A percentile compares a stretch with the other conserved stretches of the same genome.
phyloP scores from a whole-genome alignment of 2,888 invertebrate genomes.

The Spisula subtruncata region DNA sequence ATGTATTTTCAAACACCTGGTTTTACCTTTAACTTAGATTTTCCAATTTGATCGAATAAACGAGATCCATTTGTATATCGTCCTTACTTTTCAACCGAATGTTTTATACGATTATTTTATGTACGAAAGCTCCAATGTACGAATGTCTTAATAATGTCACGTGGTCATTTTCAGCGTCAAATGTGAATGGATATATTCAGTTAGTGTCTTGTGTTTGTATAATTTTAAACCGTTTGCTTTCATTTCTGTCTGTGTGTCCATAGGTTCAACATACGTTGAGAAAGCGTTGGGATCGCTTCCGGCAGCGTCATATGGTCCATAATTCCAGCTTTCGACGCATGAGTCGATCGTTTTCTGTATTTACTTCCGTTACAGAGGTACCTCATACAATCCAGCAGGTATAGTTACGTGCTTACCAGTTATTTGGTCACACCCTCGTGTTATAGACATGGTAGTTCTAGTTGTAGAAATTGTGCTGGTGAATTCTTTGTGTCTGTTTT shows the following conservation, averaged over 20 bases:
- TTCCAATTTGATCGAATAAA: not conserved
- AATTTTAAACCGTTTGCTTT: not conserved
- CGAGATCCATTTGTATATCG: not conserved
- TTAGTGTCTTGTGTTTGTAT: not conserved
- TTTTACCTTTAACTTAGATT: too few species aligned
- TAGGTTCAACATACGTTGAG: constrained; percentile 78
- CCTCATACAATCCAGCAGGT: constrained; percentile 60
- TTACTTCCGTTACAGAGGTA: constrained; percentile 83
- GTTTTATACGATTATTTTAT: not conserved
- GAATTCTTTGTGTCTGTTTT: not conserved
- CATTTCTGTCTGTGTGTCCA: constrained; percentile 41
- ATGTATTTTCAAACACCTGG: too few species aligned
- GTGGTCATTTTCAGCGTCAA: not conserved
- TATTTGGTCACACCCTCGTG: not conserved
- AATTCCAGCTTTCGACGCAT: constrained; percentile 79
- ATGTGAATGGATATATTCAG: not conserved
- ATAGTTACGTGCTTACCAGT: constrained; percentile 6
- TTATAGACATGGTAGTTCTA: not conserved
- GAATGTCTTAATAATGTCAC: not conserved
- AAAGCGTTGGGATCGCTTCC: constrained; percentile 79
- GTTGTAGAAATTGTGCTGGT: not conserved
- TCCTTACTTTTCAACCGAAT: not conserved
- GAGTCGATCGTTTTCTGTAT: constrained; percentile 81
- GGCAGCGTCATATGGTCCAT: constrained; percentile 78
- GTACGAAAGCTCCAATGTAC: not conserved